Conservation (phyloP, 2,113 vertebrate genomes). For the Nycticorax nycticorax region DNA sequence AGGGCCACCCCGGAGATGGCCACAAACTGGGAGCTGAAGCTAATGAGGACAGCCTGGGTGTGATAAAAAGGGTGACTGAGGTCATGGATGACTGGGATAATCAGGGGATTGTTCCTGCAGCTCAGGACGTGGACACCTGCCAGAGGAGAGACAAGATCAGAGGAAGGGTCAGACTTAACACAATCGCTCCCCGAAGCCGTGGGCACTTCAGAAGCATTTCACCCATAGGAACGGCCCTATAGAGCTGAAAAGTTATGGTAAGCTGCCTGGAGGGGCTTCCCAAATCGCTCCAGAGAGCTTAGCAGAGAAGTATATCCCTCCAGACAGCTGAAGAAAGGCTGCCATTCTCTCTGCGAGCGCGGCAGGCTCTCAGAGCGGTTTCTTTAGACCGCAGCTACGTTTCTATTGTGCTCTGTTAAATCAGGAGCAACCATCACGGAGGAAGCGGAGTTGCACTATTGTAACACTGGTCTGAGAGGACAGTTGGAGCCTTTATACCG, state of each 20-base stretch:
- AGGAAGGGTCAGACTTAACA: conserved; percentile 74
- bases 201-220: conserved; percentile 72
- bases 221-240: conserved; percentile 32
- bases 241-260: conserved; percentile 65
- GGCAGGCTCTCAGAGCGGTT: neutral
- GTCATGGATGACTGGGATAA: conserved; percentile 97
- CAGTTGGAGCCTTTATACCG: conserved; percentile 14
- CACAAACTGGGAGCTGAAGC: conserved; percentile 88
- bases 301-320: conserved; percentile 46
- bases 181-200: conserved; percentile 42
- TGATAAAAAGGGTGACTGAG: conserved; percentile 97
- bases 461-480: neutral
- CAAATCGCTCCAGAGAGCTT: conserved; percentile 22
- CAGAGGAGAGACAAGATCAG: conserved; percentile 67
- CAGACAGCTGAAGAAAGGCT: conserved; percentile 65
- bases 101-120: conserved; percentile 96
- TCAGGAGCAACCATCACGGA: conserved; percentile 41
- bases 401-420: conserved; percentile 44
- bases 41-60: conserved; percentile 91
- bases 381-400: conserved; percentile 28
- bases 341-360: neutral
- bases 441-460: conserved; percentile 11
- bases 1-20: conserved; percentile 97
- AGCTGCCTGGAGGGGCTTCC: conserved; percentile 65
- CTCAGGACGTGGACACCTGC: conserved; percentile 94